These are phyloP conservation scores for Tricholauxania praeusta DNA, from an alignment of 2,888 invertebrate genomes.

Conservation along the genomic window DNA sequence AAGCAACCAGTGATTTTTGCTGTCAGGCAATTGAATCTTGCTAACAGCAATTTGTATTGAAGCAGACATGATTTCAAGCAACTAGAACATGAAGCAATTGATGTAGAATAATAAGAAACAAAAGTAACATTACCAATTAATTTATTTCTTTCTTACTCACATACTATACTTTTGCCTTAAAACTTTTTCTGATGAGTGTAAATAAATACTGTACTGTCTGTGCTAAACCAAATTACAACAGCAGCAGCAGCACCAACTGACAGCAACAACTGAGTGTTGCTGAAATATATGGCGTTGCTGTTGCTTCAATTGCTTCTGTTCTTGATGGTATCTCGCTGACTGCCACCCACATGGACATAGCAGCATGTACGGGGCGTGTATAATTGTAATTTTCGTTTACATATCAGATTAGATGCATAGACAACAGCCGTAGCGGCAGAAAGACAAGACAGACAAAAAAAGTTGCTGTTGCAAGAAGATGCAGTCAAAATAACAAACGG, in stretches of 20 bases:
- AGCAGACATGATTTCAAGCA: too few relatives aligned
- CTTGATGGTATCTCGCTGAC: background rate
- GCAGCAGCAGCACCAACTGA: conserved; percentile 5
- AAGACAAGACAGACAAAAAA: background rate
- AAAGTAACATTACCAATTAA: too few relatives aligned
- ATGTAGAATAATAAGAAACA: too few relatives aligned
- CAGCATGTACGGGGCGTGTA: background rate
- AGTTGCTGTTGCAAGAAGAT: background rate
- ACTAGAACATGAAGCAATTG: too few relatives aligned
- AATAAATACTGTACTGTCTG: too few relatives aligned
- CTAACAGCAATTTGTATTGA: too few relatives aligned
- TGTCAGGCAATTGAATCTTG: too few relatives aligned
- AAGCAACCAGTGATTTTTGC: too few relatives aligned
- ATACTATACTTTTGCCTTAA: too few relatives aligned
- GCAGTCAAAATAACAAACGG: conserved; percentile 12
- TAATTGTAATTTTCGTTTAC: conserved; percentile 19
- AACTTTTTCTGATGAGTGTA: too few relatives aligned
- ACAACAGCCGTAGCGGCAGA: background rate
- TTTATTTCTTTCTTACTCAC: too few relatives aligned
- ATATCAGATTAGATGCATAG: conserved; percentile 7
- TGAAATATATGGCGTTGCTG: background rate
- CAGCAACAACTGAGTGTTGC: background rate
- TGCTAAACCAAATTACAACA: background rate
- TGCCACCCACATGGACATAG: background rate
- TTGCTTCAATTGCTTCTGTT: background rate